Evolutionary conservation across 2,888 invertebrate genomes (phyloP).

Genomic region (Leptinotarsa peninsularis): DNA sequence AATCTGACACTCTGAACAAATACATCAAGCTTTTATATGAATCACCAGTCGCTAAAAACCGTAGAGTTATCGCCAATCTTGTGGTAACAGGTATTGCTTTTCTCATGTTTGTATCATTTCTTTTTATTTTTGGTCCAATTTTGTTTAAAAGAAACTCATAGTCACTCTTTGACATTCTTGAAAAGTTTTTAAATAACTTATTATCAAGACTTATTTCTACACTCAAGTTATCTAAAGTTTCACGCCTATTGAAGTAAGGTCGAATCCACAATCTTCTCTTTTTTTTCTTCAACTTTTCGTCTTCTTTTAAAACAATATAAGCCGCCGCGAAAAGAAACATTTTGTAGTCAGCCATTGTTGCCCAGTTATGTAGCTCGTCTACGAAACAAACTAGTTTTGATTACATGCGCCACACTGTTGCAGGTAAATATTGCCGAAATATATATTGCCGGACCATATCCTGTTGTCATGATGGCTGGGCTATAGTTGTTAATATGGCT

Average conservation of each 20-base stretch:
- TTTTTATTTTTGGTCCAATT: constrained; percentile 4
- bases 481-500: constrained; percentile 3
- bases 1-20: too few species aligned
- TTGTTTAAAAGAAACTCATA: constrained; percentile 9
- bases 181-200: constrained; percentile 22
- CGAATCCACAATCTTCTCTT: constrained; percentile 1
- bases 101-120: too few species aligned
- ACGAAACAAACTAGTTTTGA: constrained; percentile 1
- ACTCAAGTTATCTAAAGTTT: constrained; percentile 17
- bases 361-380: not conserved
- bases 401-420: constrained; percentile 4
- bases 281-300: constrained; percentile 1
- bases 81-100: too few species aligned
- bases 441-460: not conserved
- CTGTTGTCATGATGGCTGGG: not conserved
- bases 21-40: too few species aligned
- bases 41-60: too few species aligned
- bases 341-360: constrained; percentile 4
- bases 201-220: constrained; percentile 18
- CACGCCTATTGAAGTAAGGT: constrained; percentile 19
- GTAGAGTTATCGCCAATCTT: too few species aligned
- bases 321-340: constrained; percentile 1
- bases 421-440: not conserved
- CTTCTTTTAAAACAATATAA: constrained; percentile 7
- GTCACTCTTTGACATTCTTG: constrained; percentile 17